Evolutionary conservation across 2,113 vertebrate species (phyloP).

Genomic region (Asarcornis scutulata): DNA sequence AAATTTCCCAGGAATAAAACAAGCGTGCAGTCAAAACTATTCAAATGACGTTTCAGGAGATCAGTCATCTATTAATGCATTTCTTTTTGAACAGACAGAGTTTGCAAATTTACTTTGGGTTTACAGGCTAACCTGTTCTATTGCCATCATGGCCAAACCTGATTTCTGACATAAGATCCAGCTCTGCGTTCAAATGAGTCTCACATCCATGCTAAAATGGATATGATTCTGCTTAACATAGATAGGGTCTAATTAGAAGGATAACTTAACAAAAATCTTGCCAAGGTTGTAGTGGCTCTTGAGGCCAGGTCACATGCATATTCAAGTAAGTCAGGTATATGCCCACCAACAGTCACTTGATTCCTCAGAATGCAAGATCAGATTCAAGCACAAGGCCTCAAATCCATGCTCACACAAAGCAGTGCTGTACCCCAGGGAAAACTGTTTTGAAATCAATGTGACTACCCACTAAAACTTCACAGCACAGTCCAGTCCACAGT

Average conservation of each 20-base stretch:
- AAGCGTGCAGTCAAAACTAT: constrained; percentile 39
- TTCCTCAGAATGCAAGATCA: not conserved
- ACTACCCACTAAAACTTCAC: not conserved
- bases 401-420: not conserved
- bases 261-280: not conserved
- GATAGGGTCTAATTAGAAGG: not conserved
- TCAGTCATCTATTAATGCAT: not conserved
- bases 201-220: not conserved
- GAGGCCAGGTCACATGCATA: not conserved
- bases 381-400: not conserved
- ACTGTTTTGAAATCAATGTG: not conserved
- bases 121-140: constrained; percentile 8
- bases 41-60: constrained; percentile 49
- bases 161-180: not conserved
- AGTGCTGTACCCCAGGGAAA: not conserved
- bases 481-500: not conserved
- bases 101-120: constrained; percentile 14
- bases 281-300: not conserved
- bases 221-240: not conserved
- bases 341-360: fast-evolving
- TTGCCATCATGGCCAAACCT: not conserved
- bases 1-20: constrained; percentile 47
- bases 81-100: constrained; percentile 7
- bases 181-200: not conserved
- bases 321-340: not conserved